Base-by-base conservation (phyloP, 2,113 vertebrate genomes). In the Sylvicapra grimmia region DNA sequence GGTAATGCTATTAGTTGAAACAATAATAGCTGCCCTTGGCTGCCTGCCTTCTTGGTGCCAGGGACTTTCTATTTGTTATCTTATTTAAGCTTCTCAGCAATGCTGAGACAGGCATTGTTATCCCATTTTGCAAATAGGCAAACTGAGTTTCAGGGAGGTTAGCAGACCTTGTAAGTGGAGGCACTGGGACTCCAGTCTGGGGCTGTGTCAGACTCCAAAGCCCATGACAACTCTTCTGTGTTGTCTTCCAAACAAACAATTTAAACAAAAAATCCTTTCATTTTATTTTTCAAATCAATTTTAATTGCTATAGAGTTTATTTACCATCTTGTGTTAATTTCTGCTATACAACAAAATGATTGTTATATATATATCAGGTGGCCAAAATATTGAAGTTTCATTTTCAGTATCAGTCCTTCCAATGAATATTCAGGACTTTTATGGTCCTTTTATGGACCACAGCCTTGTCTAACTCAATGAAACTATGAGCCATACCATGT, bases 1-100 rank as follows among this genome's bases (percentile, higher is more conserved):
- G 94, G 86, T 77, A 93, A 83, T 40, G 51, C 59, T 96, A 89
- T 97, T 61, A 89, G 65, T 72, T 94, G 89, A 96, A 97, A 93
- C 44, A 79, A 25, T 94, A 88, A 94, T 89, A 87, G 54, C 77
- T 95, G 29, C 36, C 36, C 59, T 92, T 95, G 94, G 40, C 94
- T 86, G 27, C n/a, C 56, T 90, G 86, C 59, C 87, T 94, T 47
- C 72, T 96, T 56, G 94, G 47, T 96, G 59, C 93, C 86, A 72
- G 93, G 65, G 97, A 94, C 27, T 95, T 97, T 79, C 77, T 44
- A 79, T 95, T 54, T 77, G n/a, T 89, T 97, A 84, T 90, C 63
- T 97, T 58, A 86, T 97, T 86, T 96, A 94, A 94, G 68, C 19
- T 96, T 90, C 85, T 93, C 19, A 61, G 87, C 53, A 96, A 40